A percentile compares a stretch with the other conserved stretches of the same genome.
phyloP scores from a whole-genome alignment of 1,140 invertebrate genomes.

The Microplitis demolitor region DNA sequence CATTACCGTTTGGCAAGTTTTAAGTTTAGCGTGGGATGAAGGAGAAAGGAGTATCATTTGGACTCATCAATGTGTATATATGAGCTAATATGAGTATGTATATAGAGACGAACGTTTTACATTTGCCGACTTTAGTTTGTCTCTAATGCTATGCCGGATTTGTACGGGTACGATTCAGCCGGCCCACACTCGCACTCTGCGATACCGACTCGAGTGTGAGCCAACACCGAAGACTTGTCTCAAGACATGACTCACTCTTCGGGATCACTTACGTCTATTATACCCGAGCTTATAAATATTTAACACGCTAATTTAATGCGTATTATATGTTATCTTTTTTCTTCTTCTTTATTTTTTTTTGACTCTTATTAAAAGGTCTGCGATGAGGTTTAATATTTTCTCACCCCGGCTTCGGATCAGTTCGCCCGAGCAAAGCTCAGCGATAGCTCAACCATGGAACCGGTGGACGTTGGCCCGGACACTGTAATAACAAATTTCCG shows the following conservation, averaged over 20 bases:
- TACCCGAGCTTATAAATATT: background rate
- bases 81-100: background rate
- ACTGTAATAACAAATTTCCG: slow-evolving; percentile 60
- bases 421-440: slow-evolving; percentile 13
- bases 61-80: slow-evolving; percentile 13
- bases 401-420: too few species aligned
- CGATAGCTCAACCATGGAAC: slow-evolving; percentile 57
- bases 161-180: background rate
- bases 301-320: background rate
- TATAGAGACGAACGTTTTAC: background rate
- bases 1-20: background rate
- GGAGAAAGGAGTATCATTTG: slow-evolving; percentile 23
- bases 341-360: too few species aligned
- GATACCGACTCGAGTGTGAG: background rate
- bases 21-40: slow-evolving; percentile 15
- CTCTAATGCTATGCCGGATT: background rate
- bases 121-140: background rate
- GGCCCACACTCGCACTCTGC: too few species aligned
- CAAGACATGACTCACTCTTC: slow-evolving; percentile 16
- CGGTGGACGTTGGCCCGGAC: slow-evolving; percentile 55
- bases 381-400: too few species aligned
- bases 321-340: background rate
- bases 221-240: slow-evolving; percentile 1
- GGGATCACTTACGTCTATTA: background rate
- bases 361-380: too few species aligned